These are phyloP conservation scores for Pipa parva DNA, from an alignment of 2,113 vertebrate genomes.

Conservation along the genomic window DNA sequence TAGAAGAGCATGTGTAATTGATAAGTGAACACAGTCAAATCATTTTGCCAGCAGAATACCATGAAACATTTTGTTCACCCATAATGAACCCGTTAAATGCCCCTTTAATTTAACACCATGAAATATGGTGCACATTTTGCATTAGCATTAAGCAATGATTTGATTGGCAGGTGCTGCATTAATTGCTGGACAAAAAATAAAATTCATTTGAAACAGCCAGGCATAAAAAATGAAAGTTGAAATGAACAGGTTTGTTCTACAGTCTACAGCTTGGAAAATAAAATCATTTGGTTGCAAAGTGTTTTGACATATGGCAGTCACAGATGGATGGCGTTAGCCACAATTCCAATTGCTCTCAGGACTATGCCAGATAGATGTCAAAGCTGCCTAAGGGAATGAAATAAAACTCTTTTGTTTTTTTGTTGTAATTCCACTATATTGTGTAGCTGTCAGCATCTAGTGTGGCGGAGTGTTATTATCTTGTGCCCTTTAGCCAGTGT, in stretches of 20 bases:
- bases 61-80: background rate
- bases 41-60: background rate
- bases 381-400: slow-evolving; percentile 15
- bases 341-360: slow-evolving; percentile 22
- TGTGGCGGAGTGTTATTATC: background rate
- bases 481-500: slow-evolving; percentile 19
- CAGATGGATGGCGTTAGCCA: slow-evolving; percentile 11
- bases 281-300: slow-evolving; percentile 11
- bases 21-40: background rate
- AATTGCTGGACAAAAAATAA: slow-evolving; percentile 2
- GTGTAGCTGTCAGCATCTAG: slow-evolving; percentile 8
- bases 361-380: slow-evolving; percentile 31
- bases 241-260: background rate
- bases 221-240: background rate
- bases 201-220: background rate
- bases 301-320: slow-evolving; percentile 41
- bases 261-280: background rate
- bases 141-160: background rate
- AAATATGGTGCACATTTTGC: background rate
- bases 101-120: background rate
- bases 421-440: slow-evolving; percentile 2
- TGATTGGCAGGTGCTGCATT: slow-evolving; percentile 6
- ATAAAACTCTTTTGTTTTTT: background rate
- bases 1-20: background rate
- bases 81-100: background rate